Evolutionary conservation across 2,113 vertebrate species (phyloP).

Genomic region (Gymnocephalus cernua): DNA sequence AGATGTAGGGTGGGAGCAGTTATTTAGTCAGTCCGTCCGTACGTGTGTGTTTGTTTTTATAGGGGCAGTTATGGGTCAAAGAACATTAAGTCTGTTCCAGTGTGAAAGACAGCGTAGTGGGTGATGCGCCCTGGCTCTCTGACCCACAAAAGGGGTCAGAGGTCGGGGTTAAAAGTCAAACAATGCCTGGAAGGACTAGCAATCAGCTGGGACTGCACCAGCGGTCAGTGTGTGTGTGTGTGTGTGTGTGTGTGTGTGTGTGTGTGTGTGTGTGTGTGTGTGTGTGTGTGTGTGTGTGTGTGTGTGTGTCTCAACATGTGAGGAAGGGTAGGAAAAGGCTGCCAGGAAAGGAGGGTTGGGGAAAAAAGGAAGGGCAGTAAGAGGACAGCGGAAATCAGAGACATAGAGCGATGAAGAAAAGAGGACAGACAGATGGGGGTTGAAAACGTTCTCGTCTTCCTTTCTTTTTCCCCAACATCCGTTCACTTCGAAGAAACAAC

Average conservation of each 20-base stretch:
- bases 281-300: conserved; percentile 17
- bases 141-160: conserved; percentile 49
- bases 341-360: conserved; percentile 50
- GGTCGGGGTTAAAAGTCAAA: conserved; percentile 68
- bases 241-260: conserved; percentile 41
- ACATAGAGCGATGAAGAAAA: conserved; percentile 27
- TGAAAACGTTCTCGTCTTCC: conserved; percentile 2
- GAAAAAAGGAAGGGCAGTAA: conserved; percentile 59
- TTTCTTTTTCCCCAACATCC: conserved; percentile 16
- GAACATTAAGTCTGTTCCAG: conserved; percentile 60
- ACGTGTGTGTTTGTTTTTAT: conserved; percentile 14
- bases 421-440: conserved; percentile 33
- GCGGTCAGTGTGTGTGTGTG: conserved; percentile 31
- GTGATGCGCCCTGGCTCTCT: conserved; percentile 12
- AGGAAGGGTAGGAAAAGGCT: conserved; percentile 41
- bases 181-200: conserved; percentile 61
- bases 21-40: conserved; percentile 44
- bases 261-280: conserved; percentile 19
- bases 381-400: conserved; percentile 54
- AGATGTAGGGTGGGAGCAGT: conserved; percentile 52
- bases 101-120: conserved; percentile 34
- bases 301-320: conserved; percentile 5
- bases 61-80: conserved; percentile 58
- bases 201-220: conserved; percentile 57
- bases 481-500: conserved; percentile 49